These are phyloP conservation scores for Agrochola lota DNA, from an alignment of 2,888 invertebrate genomes.

Conservation along the genomic window DNA sequence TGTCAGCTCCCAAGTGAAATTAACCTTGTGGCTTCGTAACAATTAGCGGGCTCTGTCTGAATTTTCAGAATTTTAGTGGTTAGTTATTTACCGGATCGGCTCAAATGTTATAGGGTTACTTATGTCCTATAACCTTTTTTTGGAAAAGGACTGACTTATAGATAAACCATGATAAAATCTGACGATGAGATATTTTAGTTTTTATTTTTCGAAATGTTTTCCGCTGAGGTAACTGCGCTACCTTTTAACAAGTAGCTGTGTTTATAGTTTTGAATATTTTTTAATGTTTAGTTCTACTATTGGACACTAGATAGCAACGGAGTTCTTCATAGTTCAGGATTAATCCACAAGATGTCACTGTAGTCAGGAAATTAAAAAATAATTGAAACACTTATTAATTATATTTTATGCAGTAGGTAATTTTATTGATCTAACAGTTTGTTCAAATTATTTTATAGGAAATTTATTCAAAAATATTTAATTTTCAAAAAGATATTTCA, in stretches of 20 bases:
- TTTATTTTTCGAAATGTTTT: neutral
- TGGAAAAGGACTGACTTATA: too few species aligned
- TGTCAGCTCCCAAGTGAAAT: neutral
- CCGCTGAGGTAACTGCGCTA: neutral
- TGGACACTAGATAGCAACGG: slow-evolving; percentile 53
- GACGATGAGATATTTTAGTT: neutral
- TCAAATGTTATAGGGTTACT: neutral
- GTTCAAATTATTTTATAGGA: neutral
- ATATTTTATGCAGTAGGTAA: too few species aligned
- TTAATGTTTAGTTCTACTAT: slow-evolving; percentile 3
- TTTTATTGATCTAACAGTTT: neutral
- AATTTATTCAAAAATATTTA: neutral
- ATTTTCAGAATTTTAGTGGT: neutral
- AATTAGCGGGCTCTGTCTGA: neutral
- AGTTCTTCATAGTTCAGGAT: neutral
- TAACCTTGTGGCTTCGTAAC: neutral
- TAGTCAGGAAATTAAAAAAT: neutral
- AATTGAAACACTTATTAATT: neutral
- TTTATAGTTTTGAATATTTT: neutral
- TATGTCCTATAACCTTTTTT: neutral
- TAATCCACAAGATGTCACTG: neutral
- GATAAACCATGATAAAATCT: neutral
- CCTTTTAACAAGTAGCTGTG: slow-evolving; percentile 39
- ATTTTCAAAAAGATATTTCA: rapidly evolving
- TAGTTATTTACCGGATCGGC: neutral